Percentiles rank a stretch among this genome's conserved stretches.
These are phyloP conservation scores for Antidorcas marsupialis DNA, from an alignment of 2,113 vertebrate genomes.

Conservation along the genomic window DNA sequence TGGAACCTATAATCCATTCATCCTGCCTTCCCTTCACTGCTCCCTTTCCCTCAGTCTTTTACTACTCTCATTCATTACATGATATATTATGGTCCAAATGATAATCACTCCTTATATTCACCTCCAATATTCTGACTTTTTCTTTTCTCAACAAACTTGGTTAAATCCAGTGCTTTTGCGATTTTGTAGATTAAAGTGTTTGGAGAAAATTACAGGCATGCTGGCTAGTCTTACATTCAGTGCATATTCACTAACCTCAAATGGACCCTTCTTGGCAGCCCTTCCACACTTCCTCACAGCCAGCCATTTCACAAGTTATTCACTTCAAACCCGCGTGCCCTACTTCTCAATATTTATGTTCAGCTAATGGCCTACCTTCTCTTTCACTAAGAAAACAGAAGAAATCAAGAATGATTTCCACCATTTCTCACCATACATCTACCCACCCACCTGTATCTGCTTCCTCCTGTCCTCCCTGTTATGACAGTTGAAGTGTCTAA, in stretches of 20 bases:
- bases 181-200: background rate
- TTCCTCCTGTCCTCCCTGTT: background rate
- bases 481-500: background rate
- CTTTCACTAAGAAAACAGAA: background rate
- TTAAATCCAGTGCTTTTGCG: background rate
- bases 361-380: background rate
- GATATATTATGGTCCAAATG: background rate
- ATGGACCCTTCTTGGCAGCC: background rate
- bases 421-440: background rate
- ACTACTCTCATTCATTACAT: background rate
- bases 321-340: rapidly evolving
- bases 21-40: background rate
- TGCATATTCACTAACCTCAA: background rate
- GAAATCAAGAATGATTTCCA: background rate
- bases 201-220: background rate
- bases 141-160: background rate
- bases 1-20: background rate
- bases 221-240: background rate
- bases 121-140: background rate
- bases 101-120: background rate
- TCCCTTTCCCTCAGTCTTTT: background rate
- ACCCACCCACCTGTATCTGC: background rate
- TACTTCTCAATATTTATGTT: background rate
- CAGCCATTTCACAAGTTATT: background rate
- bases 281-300: background rate